Evolutionary conservation across 2,888 invertebrate genomes (phyloP), one percentile per base, ranked within the genome.

Genomic region (Cosmia pyralina): DNA sequence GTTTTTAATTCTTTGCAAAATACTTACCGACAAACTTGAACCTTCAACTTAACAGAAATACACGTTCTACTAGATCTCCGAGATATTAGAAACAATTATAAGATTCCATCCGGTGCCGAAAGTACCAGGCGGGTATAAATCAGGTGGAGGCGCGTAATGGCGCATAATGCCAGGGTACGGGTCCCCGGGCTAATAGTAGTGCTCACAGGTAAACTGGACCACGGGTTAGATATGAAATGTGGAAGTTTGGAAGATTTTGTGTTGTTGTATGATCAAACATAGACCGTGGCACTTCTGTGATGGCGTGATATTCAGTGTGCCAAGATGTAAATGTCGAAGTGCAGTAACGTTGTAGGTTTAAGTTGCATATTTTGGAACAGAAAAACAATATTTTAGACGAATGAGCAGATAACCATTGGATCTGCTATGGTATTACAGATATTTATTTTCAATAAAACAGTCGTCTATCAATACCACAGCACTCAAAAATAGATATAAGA

Each of bases 81-180:
- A 77, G 70, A 74, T 74, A 70, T 76, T 77, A 73, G 63, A 81
- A 79, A 81, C 79, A 83, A 83, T 82, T 77, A 78, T 79, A 86
- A 86, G 72, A 73, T 67, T 69, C 71, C 82, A 85, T 85, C 86
- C 88, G 88, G 79, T 74, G 81, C 80, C 79, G 82, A 86, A 83
- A 85, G 69, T 66, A 78, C 84, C 88, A 85, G 85, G 85, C 76
- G 79, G 68, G 81, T 84, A 89, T 92, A 92, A 92, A 91, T 92
- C 90, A 89, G 83, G 74, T 81, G 91, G 92, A 90, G 87, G 85
- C 75, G 69, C 71, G 78, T 92, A 93, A 93, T 93, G 88, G 89
- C 84, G 63, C 81, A 72, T 93, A 93, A 93, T 93, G 84, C 75
- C 81, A 83, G 91, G 92, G 88, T 89, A 79, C 75, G 80, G 79